A percentile compares a stretch with the other conserved stretches of the same genome.
phyloP scores from a whole-genome alignment of 2,888 invertebrate genomes.

The Synergus umbraculus region DNA sequence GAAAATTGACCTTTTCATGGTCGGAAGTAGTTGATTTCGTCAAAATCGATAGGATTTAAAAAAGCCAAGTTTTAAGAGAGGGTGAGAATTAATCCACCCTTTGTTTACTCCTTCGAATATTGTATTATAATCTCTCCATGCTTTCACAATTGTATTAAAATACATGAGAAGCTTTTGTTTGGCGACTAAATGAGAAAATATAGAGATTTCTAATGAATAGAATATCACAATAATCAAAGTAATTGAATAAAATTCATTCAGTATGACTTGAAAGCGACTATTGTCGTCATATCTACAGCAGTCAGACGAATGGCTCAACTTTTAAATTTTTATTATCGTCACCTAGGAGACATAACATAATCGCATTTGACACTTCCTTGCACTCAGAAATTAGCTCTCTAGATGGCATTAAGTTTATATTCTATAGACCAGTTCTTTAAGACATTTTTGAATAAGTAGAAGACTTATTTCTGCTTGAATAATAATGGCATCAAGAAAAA shows the following conservation, averaged over 20 bases:
- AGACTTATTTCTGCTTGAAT: constrained; percentile 8
- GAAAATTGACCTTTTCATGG: too few species aligned
- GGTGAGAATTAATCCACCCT: neutral
- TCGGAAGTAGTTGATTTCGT: too few species aligned
- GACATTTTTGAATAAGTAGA: neutral
- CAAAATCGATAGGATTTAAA: too few species aligned
- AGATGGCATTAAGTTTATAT: constrained; percentile 37
- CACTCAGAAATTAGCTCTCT: constrained; percentile 66
- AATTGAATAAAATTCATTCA: constrained; percentile 26
- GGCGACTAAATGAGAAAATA: constrained; percentile 15
- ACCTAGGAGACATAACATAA: constrained; percentile 63
- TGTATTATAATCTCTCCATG: neutral
- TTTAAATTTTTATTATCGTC: constrained; percentile 67
- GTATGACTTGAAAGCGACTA: constrained; percentile 21
- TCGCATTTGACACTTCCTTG: constrained; percentile 69
- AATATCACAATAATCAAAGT: constrained; percentile 13
- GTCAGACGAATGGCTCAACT: constrained; percentile 54
- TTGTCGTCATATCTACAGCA: constrained; percentile 53
- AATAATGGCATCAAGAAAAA: neutral
- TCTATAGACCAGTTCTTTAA: constrained; percentile 26
- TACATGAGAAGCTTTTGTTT: constrained; percentile 4
- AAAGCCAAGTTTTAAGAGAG: too few species aligned
- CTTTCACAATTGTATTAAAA: neutral
- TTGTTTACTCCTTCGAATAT: neutral
- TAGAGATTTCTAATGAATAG: neutral